These are phyloP conservation scores for Bellardia bayeri DNA, from an alignment of 2,888 invertebrate species.

Conservation along the genomic window DNA sequence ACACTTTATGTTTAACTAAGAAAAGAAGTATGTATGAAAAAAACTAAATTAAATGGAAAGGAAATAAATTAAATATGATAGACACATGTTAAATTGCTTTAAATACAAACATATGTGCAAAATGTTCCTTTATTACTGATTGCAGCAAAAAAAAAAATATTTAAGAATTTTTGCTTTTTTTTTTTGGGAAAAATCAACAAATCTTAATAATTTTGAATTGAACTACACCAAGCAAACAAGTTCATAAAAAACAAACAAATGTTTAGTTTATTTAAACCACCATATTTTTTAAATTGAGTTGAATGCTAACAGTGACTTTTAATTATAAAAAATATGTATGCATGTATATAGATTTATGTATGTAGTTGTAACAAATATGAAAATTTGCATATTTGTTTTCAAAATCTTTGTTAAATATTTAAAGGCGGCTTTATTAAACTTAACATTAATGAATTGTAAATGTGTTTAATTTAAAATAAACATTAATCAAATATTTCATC, in stretches of 20 bases:
- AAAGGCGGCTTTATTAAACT: slow-evolving; percentile 1
- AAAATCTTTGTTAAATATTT: not conserved
- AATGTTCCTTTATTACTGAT: slow-evolving; percentile 18
- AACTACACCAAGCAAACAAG: slow-evolving; percentile 22
- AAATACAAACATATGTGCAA: slow-evolving; percentile 52
- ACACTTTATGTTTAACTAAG: slow-evolving; percentile 31
- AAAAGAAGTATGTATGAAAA: slow-evolving; percentile 13
- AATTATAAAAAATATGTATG: not conserved
- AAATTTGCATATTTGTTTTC: not conserved
- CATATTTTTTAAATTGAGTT: slow-evolving; percentile 60
- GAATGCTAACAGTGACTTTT: slow-evolving; percentile 38
- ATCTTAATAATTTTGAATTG: slow-evolving; percentile 17
- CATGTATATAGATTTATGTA: too few species aligned
- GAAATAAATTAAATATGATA: slow-evolving; percentile 73
- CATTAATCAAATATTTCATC: slow-evolving; percentile 10
- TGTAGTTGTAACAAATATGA: slow-evolving; percentile 2
- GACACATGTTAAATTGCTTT: slow-evolving; percentile 70
- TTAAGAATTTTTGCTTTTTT: slow-evolving; percentile 34
- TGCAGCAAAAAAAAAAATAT: slow-evolving; percentile 20
- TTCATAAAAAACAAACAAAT: slow-evolving; percentile 14
- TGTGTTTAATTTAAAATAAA: slow-evolving; percentile 24
- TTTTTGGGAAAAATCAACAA: not conserved
- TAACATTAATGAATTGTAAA: slow-evolving; percentile 10
- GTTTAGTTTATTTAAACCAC: slow-evolving; percentile 13
- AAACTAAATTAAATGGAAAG: slow-evolving; percentile 67